Evolutionary conservation across 2,797 vertebrate genomes (phyloP), one percentile per base, ranked within the genome.

Genomic region (Urophycis tenuis): DNA sequence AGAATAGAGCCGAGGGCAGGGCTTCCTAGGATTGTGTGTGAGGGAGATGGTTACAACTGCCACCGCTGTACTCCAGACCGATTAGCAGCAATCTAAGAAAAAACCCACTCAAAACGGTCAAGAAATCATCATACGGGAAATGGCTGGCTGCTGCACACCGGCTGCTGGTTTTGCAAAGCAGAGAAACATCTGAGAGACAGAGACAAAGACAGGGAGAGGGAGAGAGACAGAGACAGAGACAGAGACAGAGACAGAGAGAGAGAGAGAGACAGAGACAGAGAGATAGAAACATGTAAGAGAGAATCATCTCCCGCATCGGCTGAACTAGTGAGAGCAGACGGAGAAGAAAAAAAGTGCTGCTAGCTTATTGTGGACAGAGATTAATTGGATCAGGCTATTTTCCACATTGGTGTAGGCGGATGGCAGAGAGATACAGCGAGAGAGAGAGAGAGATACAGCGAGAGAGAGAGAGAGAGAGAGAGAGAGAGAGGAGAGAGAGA

Each of bases 11-110:
- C 15, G 29, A 80, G 88, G 90, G 90, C 85, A 87, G 87, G 87
- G 88, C 77, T 91, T 92, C 89, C 90, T 90, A 33, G 73, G 87
- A 92, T 90, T 92, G 90, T 91, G 81, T 72, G 71, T 75, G 72
- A 74, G 73, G 39, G 30, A 80, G 77, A 81, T n/a, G 22, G 72
- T 86, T 78, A 79, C 34, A 72, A 60, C 75, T n/a, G 79, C 31
- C n/a, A 12, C 30, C 25, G 71, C 35, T 79, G 41, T 0, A 49
- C 77, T 30, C 69, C 74, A 67, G 45, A 6, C 25, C 12, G 64
- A 3, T 39, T 12, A 29, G 30, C 64, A n/a, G 6, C 25, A 29
- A 30, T 29, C 15, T 29, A 25, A 8, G 53, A n/a, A 53, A 53
- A 45, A 45, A 45, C 6, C 5, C 1, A 45, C 6, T 1, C 1